Evolutionary conservation across 2,113 vertebrate genomes (phyloP).

Genomic region (Otocyon megalotis): DNA sequence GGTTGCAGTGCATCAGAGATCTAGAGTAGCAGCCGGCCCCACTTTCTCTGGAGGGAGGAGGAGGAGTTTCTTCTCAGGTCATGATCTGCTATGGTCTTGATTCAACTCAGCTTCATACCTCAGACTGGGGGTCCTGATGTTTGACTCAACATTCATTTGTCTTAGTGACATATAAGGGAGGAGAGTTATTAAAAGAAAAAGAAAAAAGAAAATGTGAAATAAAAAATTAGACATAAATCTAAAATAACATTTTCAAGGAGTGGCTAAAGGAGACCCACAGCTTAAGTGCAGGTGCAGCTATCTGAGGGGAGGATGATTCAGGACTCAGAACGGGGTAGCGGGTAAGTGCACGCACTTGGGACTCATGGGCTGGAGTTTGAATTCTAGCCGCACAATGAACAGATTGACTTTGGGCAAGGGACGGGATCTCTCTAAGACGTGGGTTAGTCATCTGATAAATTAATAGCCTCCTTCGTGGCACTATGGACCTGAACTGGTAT

Average conservation of each 20-base stretch:
- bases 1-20: background rate
- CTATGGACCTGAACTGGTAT: background rate
- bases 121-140: background rate
- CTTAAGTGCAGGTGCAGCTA: fast-evolving
- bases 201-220: background rate
- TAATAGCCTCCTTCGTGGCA: background rate
- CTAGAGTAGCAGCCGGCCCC: background rate
- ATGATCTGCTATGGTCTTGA: fast-evolving
- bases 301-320: fast-evolving
- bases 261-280: background rate
- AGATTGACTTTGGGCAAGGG: background rate
- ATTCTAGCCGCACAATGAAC: background rate
- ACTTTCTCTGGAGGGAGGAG: background rate
- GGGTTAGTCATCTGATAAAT: background rate
- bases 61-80: background rate
- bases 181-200: background rate
- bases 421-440: background rate
- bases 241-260: background rate
- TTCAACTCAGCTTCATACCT: background rate
- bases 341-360: fast-evolving
- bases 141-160: background rate
- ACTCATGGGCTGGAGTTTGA: background rate
- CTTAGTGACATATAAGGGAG: background rate
- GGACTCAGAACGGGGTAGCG: background rate
- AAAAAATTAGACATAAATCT: background rate